Evolutionary conservation across 2,113 vertebrate species (phyloP), one percentile per base, ranked within the genome.

Genomic region (Meleagris gallopavo): DNA sequence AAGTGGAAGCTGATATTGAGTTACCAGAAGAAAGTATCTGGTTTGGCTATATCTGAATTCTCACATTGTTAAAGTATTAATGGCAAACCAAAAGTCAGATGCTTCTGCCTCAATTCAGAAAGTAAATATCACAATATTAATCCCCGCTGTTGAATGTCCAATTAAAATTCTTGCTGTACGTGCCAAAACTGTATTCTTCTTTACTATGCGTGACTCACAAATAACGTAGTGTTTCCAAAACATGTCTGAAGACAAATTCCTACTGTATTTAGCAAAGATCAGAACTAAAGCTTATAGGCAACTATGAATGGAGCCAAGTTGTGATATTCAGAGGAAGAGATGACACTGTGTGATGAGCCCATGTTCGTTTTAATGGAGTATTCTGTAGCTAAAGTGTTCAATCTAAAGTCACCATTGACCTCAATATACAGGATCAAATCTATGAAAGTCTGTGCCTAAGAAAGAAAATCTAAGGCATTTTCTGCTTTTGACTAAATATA

Each of bases 11-110:
- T 41, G 18, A 80, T 78, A 71, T 6, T 67, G 61, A 78, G 60
- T 86, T 81, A 83, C 79, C 29, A 81, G 14, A 81, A 86, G 46
- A 40, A 90, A 92, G 7, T 81, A 67, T 75, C 73, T 93, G 70
- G 8, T 15, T 88, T 83, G 38, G 38, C 48, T 81, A 0, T 57
- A 83, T 65, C 32, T 86, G 70, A 83, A 84, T 90, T 90, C 41
- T 88, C 80, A 72, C 50, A 67, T 40, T 50, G 25, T 74, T 58
- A 64, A 58, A 54, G 21, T 64, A 19, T 71, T 29, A 83, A 80
- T 30, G 41, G 14, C 20, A 77, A 88, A 57, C 22, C 32, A 81
- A 77, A 73, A 80, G 6, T 84, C 34, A 81, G n/a, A 88, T 75
- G 14, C n/a, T 86, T 89, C 38, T 95, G 24, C 64, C 64, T 88